These are phyloP conservation scores for Craniophora ligustri DNA, from an alignment of 2,888 invertebrate species.

Conservation along the genomic window DNA sequence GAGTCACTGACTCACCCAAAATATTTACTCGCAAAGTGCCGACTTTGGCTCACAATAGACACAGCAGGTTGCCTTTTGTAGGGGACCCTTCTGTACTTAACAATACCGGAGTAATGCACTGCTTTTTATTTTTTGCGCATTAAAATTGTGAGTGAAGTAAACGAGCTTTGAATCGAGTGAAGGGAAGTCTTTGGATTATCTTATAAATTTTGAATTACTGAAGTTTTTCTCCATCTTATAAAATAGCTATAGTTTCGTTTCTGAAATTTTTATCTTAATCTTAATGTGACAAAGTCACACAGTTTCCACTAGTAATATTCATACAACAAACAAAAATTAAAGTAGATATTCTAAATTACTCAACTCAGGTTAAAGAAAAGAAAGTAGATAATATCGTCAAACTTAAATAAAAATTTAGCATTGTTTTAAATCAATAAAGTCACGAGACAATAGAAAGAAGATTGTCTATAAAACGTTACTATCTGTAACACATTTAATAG, in stretches of 20 bases:
- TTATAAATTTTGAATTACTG: neutral
- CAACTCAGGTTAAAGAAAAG: too few species aligned
- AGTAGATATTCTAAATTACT: too few species aligned
- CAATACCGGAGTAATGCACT: conserved; percentile 82
- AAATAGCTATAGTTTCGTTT: too few species aligned
- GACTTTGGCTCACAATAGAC: conserved; percentile 79
- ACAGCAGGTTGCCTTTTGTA: conserved; percentile 86
- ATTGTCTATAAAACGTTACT: neutral
- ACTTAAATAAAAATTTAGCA: too few species aligned
- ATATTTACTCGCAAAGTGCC: conserved; percentile 87
- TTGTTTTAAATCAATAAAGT: too few species aligned
- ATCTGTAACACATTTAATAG: neutral
- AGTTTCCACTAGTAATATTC: too few species aligned
- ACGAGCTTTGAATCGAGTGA: conserved; percentile 52
- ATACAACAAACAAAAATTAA: too few species aligned
- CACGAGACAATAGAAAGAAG: too few species aligned
- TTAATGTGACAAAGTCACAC: too few species aligned
- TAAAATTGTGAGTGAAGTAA: conserved; percentile 71
- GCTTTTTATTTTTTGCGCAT: conserved; percentile 78
- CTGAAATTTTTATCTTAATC: too few species aligned
- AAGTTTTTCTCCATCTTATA: too few species aligned
- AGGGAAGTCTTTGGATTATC: conserved; percentile 17
- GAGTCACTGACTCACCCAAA: conserved; percentile 80
- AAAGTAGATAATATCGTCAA: too few species aligned
- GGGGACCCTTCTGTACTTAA: conserved; percentile 72